phyloP scores from a whole-genome alignment of 1,140 invertebrate genomes.

The Cotesia glomerata region DNA sequence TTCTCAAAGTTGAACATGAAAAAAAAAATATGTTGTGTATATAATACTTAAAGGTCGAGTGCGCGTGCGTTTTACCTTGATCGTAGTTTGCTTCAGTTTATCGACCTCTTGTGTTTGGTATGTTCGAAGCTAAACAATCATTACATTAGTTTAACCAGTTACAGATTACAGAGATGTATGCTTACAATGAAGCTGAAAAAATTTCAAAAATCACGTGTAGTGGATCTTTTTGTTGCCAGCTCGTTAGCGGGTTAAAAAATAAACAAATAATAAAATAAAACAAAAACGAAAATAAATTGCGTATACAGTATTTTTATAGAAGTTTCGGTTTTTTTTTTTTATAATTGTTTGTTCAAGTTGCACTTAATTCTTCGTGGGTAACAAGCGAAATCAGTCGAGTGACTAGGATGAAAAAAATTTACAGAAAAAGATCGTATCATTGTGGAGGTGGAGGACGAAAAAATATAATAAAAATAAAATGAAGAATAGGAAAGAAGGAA shows the following conservation, averaged over 20 bases:
- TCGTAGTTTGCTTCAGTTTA: constrained; percentile 1
- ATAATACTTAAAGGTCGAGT: constrained; percentile 1
- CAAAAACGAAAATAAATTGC: no score
- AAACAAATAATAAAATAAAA: no score
- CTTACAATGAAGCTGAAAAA: no score
- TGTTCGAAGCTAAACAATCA: not conserved
- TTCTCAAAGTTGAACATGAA: not conserved
- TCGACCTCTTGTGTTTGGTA: not conserved
- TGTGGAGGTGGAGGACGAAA: not conserved
- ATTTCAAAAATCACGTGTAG: not conserved
- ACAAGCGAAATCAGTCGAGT: not conserved
- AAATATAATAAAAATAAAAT: constrained; percentile 8
- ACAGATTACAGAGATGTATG: no score
- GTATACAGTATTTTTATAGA: no score
- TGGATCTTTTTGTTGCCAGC: no score
- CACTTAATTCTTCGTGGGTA: not conserved
- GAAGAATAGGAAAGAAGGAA: constrained; percentile 16
- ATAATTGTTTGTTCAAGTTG: no score
- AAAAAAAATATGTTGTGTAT: not conserved
- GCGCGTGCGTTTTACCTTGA: constrained; percentile 9
- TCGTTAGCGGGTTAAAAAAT: no score
- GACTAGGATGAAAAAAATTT: constrained; percentile 9
- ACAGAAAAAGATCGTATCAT: constrained; percentile 11
- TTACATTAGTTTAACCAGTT: not conserved
- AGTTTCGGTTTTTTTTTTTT: no score